Percentiles rank a stretch among this genome's conserved stretches.
Evolutionary conservation across 2,888 invertebrate species (phyloP).

Genomic region (Drosophila aldrichi): DNA sequence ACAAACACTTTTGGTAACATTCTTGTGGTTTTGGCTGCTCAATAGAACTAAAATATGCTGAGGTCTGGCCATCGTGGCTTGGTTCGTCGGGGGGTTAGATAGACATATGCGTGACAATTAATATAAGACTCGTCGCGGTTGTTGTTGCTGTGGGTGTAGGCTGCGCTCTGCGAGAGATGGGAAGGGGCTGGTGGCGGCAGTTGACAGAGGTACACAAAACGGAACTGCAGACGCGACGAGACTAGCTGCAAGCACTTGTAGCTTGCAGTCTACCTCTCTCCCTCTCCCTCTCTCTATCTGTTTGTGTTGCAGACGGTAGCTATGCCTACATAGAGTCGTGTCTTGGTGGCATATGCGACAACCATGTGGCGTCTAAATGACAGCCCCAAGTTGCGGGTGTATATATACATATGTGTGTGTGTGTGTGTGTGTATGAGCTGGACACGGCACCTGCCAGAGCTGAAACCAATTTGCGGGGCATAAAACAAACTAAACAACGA

Average conservation of each 20-base stretch:
- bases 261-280: not conserved
- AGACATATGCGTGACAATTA: constrained; percentile 81
- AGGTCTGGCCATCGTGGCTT: constrained; percentile 29
- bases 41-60: constrained; percentile 72
- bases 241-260: constrained; percentile 17
- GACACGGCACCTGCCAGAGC: constrained; percentile 57
- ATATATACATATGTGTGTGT: constrained; percentile 3
- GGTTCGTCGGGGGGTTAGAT: constrained; percentile 64
- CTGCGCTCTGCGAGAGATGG: not conserved
- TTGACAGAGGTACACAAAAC: constrained; percentile 76
- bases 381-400: constrained; percentile 46
- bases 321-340: constrained; percentile 55
- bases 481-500: constrained; percentile 71
- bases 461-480: constrained; percentile 77
- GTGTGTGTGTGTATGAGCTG: constrained; percentile 21
- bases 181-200: not conserved
- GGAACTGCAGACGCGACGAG: constrained; percentile 64
- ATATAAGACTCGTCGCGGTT: constrained; percentile 70
- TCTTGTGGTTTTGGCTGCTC: constrained; percentile 74
- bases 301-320: constrained; percentile 21
- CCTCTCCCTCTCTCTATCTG: not conserved
- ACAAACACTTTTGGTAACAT: constrained; percentile 75
- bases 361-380: constrained; percentile 67
- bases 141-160: constrained; percentile 11
- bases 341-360: constrained; percentile 61